Evolutionary conservation across 2,797 vertebrate species (phyloP).

Genomic region (Phrynocephalus guinanensis): DNA sequence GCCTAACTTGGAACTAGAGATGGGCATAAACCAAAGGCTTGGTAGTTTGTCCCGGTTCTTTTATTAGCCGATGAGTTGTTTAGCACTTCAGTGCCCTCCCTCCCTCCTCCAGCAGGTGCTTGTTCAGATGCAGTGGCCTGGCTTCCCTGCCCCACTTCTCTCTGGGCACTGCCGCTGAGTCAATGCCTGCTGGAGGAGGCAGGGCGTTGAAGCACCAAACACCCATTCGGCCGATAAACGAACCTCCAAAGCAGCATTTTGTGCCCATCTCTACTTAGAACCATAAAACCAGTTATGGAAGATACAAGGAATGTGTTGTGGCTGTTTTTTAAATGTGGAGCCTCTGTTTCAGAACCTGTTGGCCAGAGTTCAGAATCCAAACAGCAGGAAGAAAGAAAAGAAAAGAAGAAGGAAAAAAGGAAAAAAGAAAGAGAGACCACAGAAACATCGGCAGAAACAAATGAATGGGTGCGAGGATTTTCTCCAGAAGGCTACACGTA

Average conservation of each 20-base stretch:
- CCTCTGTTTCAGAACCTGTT: slow-evolving; percentile 63
- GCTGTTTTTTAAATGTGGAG: slow-evolving; percentile 9
- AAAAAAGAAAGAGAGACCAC: slow-evolving; percentile 69
- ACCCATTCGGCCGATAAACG: too few relatives aligned
- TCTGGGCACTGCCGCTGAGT: too few relatives aligned
- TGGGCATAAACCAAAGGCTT: too few relatives aligned
- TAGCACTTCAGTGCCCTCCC: too few relatives aligned
- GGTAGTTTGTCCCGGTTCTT: too few relatives aligned
- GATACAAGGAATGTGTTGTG: slow-evolving; percentile 13
- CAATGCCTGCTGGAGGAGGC: too few relatives aligned
- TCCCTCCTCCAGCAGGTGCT: too few relatives aligned
- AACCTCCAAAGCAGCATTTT: too few relatives aligned
- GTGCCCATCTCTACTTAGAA: not conserved
- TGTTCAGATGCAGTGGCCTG: too few relatives aligned
- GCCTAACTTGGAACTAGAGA: not conserved
- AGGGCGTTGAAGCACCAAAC: too few relatives aligned
- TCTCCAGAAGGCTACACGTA: slow-evolving; percentile 86
- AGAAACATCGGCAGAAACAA: slow-evolving; percentile 48
- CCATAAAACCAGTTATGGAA: slow-evolving; percentile 1
- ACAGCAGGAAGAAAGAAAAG: slow-evolving; percentile 67
- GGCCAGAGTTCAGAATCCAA: slow-evolving; percentile 56
- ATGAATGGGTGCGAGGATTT: slow-evolving; percentile 85
- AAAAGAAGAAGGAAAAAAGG: slow-evolving; percentile 71
- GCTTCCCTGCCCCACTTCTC: too few relatives aligned
- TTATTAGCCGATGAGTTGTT: too few relatives aligned